Evolutionary conservation across 2,888 invertebrate species (phyloP), one percentile per base, ranked within the genome.

Genomic region (Drosophila algonquin): DNA sequence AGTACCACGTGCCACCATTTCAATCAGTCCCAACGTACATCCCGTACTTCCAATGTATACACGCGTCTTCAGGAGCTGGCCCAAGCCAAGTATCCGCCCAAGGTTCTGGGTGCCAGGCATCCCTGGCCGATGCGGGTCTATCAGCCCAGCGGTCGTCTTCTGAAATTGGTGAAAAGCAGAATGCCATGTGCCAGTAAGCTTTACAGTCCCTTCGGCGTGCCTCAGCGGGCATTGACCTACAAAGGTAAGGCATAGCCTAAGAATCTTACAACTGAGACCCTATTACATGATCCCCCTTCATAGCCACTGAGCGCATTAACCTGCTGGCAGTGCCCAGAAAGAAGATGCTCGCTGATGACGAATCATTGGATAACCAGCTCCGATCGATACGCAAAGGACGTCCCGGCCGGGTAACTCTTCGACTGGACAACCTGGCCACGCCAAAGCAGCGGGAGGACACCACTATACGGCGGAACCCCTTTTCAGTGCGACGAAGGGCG

Each of bases 211-310:
- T 53, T 8, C 14, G 1, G 14, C 6, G 35, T 35, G 8, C 14
- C 53, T 40, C 14, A 6, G 7, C 40, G 40, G 40, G 40, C 40
- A 18, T 21, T 53, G 8, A 35, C 35, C 14, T 18, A 16, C 4
- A 53, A 53, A 53, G 53, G 53, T 53, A 21, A 53, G 40, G 21
- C 21, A 21, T 21, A 21, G 21, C 21, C 21, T 21, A 7, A 14
- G n/a, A 14, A 7, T 40, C 7, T 2, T n/a, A 2, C n/a, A 1
- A 40, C 40, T 2, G 21, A 21, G 21, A 21, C 3, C 2, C 40
- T 2, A 40, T n/a, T 14, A n/a, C n/a, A n/a, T 40, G n/a, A 40
- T 40, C 14, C 6, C 7, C 14, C 40, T 6, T 40, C 5, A 1
- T n/a, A 21, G 24, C 44, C 21, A 21, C 21, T 21, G 4, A 54